Conservation (phyloP, 1,140 invertebrate species). For the Lycorma delicatula region DNA sequence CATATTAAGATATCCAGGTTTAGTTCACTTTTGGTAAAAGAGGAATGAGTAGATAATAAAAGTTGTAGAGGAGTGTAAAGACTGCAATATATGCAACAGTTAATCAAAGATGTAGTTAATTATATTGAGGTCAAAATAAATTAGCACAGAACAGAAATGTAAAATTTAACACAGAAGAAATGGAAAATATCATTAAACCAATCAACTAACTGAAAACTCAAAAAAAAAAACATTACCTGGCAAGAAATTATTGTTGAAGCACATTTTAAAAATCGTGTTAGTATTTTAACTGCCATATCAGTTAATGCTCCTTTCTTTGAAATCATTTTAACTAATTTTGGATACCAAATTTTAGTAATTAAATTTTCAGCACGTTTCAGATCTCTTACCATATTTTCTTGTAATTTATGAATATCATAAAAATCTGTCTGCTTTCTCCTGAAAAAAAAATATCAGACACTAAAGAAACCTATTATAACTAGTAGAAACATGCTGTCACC, state of each 20-base stretch:
- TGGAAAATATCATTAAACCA: too few relatives aligned
- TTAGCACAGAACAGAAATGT: too few relatives aligned
- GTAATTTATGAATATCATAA: neutral
- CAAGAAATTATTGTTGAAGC: neutral
- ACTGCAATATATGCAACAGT: too few relatives aligned
- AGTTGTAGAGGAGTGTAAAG: too few relatives aligned
- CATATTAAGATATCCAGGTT: too few relatives aligned
- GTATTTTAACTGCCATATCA: neutral
- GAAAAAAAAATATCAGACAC: neutral
- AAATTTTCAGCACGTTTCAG: neutral
- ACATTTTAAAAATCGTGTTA: neutral
- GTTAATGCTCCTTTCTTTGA: neutral
- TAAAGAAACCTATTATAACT: neutral
- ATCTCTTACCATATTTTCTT: neutral
- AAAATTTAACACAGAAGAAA: too few relatives aligned
- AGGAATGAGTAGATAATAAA: too few relatives aligned
- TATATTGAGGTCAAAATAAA: too few relatives aligned
- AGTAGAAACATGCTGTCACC: neutral
- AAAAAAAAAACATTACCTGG: neutral
- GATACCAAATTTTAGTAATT: neutral
- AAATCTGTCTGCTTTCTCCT: neutral
- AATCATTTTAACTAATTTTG: neutral
- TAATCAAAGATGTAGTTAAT: too few relatives aligned
- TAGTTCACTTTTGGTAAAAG: too few relatives aligned
- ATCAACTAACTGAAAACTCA: too few relatives aligned